Evolutionary conservation across 2,888 invertebrate genomes (phyloP).

Genomic region (Rutpela maculata): DNA sequence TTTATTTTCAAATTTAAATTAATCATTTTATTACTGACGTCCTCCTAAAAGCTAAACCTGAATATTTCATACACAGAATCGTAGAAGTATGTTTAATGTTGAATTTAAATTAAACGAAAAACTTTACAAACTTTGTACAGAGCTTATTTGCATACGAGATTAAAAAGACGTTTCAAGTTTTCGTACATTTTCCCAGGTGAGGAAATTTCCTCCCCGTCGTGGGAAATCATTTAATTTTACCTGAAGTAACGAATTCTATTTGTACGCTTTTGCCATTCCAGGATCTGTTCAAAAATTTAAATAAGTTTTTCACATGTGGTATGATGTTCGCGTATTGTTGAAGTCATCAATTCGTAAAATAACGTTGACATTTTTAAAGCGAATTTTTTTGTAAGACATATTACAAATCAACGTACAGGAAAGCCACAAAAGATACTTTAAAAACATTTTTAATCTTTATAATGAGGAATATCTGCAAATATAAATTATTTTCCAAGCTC

Average conservation of each 20-base stretch:
- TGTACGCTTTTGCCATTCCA: not conserved
- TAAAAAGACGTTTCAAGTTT: constrained; percentile 68
- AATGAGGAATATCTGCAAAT: no score
- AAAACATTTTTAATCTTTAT: no score
- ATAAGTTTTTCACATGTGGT: not conserved
- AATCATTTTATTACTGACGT: constrained; percentile 19
- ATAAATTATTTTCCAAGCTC: no score
- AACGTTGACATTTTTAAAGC: constrained; percentile 4
- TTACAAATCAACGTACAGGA: not conserved
- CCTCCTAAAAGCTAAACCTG: constrained; percentile 2
- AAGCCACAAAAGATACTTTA: not conserved
- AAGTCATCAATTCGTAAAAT: not conserved
- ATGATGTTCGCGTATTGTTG: not conserved
- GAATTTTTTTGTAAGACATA: not conserved
- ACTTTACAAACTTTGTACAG: constrained; percentile 56
- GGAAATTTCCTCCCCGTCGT: constrained; percentile 55
- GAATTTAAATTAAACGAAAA: constrained; percentile 54
- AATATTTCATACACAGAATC: constrained; percentile 49
- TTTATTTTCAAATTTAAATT: not conserved
- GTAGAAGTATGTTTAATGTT: constrained; percentile 61
- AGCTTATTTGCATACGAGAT: constrained; percentile 69
- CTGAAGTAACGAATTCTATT: constrained; percentile 59
- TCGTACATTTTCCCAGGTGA: constrained; percentile 61
- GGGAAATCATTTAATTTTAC: constrained; percentile 65
- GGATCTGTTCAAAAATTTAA: constrained; percentile 11